Conservation (phyloP, 2,888 invertebrate genomes). For the Penaeus monodon region DNA sequence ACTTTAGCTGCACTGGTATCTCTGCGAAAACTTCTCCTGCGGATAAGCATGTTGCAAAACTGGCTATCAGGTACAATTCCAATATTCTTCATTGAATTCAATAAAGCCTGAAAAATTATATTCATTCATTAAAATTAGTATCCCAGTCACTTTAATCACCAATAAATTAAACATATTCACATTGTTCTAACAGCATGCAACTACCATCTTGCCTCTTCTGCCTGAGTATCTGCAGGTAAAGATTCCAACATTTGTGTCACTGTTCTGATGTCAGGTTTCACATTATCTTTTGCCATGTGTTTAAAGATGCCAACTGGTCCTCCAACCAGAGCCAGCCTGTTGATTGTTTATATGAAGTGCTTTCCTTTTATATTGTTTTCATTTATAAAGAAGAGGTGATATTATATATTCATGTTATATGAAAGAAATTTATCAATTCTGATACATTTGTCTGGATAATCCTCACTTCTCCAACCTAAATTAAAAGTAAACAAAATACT, state of each 20-base stretch:
- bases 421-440: too few relatives aligned
- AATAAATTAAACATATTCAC: constrained; percentile 56
- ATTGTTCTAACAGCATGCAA: too few relatives aligned
- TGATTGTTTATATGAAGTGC: background rate
- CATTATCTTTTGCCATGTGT: constrained; percentile 78
- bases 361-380: background rate
- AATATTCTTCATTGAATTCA: constrained; percentile 75
- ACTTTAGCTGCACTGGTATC: constrained; percentile 81
- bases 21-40: constrained; percentile 79
- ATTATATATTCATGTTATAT: background rate
- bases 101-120: constrained; percentile 71
- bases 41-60: constrained; percentile 88
- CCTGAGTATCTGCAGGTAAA: constrained; percentile 77
- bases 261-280: constrained; percentile 83
- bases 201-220: constrained; percentile 74
- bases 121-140: background rate
- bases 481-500: background rate
- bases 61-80: constrained; percentile 81
- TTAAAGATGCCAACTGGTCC: constrained; percentile 82
- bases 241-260: constrained; percentile 82
- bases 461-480: too few relatives aligned
- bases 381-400: background rate
- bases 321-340: constrained; percentile 81
- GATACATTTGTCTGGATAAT: too few relatives aligned
- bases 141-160: background rate